Percentiles rank a stretch among this genome's conserved stretches.
Conservation (phyloP, 2,113 vertebrate species). For the Cariama cristata region DNA sequence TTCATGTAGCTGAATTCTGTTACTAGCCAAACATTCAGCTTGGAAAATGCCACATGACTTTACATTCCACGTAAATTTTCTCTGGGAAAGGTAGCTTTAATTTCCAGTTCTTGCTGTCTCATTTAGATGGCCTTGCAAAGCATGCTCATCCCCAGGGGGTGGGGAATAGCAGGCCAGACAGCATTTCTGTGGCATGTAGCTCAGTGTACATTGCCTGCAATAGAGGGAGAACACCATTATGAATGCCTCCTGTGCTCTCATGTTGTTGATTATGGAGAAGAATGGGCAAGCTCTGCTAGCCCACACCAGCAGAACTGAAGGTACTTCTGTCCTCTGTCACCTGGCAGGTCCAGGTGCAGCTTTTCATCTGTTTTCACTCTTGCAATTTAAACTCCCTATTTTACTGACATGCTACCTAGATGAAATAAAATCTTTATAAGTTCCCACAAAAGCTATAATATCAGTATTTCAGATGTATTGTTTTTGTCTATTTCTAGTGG, state of each 20-base stretch:
- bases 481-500: neutral
- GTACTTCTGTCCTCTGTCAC: neutral
- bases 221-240: neutral
- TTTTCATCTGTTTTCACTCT: neutral
- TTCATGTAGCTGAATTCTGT: neutral
- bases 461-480: neutral
- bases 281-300: neutral
- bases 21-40: neutral
- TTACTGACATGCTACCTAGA: neutral
- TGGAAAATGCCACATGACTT: neutral
- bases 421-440: neutral
- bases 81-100: neutral
- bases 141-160: accelerated
- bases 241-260: neutral
- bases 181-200: neutral
- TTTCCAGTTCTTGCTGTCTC: neutral
- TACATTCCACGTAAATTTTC: neutral
- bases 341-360: neutral
- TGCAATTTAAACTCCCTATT: neutral
- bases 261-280: neutral
- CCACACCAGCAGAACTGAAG: neutral
- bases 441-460: neutral
- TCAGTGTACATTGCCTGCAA: neutral
- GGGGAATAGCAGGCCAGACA: neutral
- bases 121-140: neutral